Evolutionary conservation across 1,140 invertebrate species (phyloP).

Genomic region (Chrysoperla carnea): DNA sequence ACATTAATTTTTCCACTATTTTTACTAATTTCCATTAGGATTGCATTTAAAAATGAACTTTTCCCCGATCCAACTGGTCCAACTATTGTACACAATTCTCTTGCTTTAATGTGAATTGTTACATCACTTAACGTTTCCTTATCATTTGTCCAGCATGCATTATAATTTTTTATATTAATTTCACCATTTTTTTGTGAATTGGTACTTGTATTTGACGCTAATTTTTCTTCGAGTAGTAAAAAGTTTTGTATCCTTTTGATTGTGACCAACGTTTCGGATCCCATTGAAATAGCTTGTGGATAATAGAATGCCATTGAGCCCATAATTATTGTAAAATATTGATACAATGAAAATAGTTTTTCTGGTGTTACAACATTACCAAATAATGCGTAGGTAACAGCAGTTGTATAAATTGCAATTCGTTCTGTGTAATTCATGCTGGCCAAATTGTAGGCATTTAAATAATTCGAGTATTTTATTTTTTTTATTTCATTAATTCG

Average conservation of each 20-base stretch:
- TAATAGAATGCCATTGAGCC: slow-evolving; percentile 49
- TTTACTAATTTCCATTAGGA: slow-evolving; percentile 37
- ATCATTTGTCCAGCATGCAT: slow-evolving; percentile 20
- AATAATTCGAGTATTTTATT: too few species aligned
- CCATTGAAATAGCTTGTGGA: slow-evolving; percentile 43
- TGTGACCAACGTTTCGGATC: slow-evolving; percentile 38
- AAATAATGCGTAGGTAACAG: too few species aligned
- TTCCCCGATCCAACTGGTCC: slow-evolving; percentile 47
- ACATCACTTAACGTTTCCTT: slow-evolving; percentile 27
- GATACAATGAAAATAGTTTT: slow-evolving; percentile 25
- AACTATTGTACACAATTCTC: slow-evolving; percentile 37
- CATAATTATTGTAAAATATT: slow-evolving; percentile 42
- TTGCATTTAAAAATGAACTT: slow-evolving; percentile 25
- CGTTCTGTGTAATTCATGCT: too few species aligned
- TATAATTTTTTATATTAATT: slow-evolving; percentile 20
- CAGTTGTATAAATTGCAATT: too few species aligned
- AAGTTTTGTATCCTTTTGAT: slow-evolving; percentile 35
- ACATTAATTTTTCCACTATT: slow-evolving; percentile 34
- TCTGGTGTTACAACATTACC: too few species aligned
- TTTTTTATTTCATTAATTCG: slow-evolving; percentile 22
- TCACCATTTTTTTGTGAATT: slow-evolving; percentile 12
- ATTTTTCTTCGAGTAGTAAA: slow-evolving; percentile 26
- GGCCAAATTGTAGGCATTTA: too few species aligned
- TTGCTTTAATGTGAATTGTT: slow-evolving; percentile 28
- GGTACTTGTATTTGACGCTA: slow-evolving; percentile 13